Evolutionary conservation across 1,140 invertebrate species (phyloP), one percentile per base, ranked within the genome.

Genomic region (Solenopsis fugax): DNA sequence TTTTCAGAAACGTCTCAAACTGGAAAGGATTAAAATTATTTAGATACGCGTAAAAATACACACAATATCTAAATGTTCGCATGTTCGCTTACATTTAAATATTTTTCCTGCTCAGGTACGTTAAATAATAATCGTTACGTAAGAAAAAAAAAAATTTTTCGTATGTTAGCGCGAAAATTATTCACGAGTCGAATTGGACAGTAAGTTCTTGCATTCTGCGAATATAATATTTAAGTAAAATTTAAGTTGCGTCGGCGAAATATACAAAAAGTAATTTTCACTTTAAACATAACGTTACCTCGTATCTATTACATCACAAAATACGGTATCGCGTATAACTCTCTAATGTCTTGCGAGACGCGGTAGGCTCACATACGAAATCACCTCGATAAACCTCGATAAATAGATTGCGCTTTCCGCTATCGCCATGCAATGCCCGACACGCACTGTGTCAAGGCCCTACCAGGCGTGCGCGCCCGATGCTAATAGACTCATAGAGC

Each of bases 381-480:
- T 94, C 87, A 88, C 89, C 52, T 82, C 93, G 92, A 94, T 94
- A 94, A 94, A 94, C 91, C 90, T 90, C 92, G 94, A 94, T 95
- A 95, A 95, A 95, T 94, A 94, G 93, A 94, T 95, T 94, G 94
- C 92, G 92, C 92, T 95, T 95, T 95, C 93, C 94, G 94, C 93
- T 94, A 95, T 95, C 93, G 92, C 78, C 93, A 94, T 94, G 93
- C 92, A 93, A 95, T 92, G 91, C 92, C 91, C 89, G 91, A 93
- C 93, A 95, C 94, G 94, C 93, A 95, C 93, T 95, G 94, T 95
- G 94, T 94, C 94, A 95, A 94, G 94, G 94, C 94, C 92, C 90
- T 77, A 69, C 78, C 85, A 90, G 86, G 89, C 91, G 89, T 87
- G 80, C 86, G 81, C 88, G 81, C 85, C 90, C 92, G 90, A 94